phyloP scores from a whole-genome alignment of 2,888 invertebrate species.

The Nemoura dubitans region DNA sequence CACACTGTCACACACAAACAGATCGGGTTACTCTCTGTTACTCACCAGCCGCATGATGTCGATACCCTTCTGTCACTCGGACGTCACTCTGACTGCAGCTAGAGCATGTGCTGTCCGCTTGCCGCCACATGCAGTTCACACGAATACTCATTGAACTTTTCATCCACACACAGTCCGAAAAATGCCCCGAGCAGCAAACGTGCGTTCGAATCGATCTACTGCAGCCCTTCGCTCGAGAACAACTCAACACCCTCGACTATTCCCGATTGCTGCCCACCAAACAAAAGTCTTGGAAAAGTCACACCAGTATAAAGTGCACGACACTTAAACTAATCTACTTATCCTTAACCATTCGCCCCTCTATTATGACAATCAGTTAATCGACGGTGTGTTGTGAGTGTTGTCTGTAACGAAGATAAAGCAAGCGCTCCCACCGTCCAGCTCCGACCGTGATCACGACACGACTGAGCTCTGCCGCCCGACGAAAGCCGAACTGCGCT shows the following conservation, averaged over 20 bases:
- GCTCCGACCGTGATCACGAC: background rate
- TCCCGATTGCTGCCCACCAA: no score
- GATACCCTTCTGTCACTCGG: background rate
- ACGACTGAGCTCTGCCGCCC: background rate
- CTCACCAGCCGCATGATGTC: background rate
- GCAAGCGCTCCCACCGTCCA: background rate
- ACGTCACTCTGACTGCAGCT: background rate
- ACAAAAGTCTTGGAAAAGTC: no score
- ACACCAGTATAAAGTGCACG: no score
- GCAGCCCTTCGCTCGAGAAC: background rate
- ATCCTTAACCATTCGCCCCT: no score
- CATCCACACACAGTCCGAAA: background rate
- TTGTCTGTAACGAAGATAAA: no score
- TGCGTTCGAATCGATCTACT: background rate
- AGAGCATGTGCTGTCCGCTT: background rate
- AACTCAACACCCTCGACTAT: background rate
- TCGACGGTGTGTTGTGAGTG: no score
- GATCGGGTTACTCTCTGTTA: background rate
- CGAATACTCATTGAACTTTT: constrained; percentile 4
- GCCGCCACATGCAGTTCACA: background rate
- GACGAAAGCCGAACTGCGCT: background rate
- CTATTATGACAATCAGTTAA: no score
- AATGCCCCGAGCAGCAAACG: background rate
- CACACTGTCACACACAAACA: no score
- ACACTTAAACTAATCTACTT: no score